Percentiles rank a stretch among this genome's conserved stretches.
These are phyloP conservation scores for Tarsius wallacei DNA, from an alignment of 2,797 vertebrate species.

Conservation along the genomic window DNA sequence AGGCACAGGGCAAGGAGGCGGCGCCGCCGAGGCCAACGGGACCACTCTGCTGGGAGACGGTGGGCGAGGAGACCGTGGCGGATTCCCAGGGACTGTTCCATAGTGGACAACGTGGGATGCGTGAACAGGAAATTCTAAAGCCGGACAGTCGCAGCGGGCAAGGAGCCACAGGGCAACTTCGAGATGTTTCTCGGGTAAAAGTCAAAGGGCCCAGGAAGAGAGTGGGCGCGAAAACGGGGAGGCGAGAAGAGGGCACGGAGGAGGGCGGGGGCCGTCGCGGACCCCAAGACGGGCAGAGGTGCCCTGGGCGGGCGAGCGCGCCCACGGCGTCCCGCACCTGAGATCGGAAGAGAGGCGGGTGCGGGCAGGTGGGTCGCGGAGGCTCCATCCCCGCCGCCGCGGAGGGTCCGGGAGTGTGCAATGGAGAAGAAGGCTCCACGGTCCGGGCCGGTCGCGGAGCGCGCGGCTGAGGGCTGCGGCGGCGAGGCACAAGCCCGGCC, in stretches of 20 bases:
- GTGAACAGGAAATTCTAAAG: not conserved
- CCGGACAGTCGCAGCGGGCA: not conserved
- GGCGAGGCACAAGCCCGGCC: not conserved
- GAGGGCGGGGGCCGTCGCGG: not conserved
- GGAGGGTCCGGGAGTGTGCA: too few species aligned
- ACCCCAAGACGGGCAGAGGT: not conserved
- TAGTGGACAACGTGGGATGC: not conserved
- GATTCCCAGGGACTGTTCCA: not conserved
- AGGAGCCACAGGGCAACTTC: not conserved
- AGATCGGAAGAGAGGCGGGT: not conserved
- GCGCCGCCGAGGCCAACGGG: accelerated
- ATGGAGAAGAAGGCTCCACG: not conserved
- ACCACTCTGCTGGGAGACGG: not conserved
- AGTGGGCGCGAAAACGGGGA: not conserved
- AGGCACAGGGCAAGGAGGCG: not conserved
- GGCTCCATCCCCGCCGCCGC: not conserved
- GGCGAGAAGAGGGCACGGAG: not conserved
- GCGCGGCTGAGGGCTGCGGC: not conserved
- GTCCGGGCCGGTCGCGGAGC: accelerated
- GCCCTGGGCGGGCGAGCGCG: not conserved
- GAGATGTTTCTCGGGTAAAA: not conserved
- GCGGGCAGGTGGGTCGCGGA: not conserved
- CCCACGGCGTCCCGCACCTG: too few species aligned
- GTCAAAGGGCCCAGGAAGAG: not conserved
- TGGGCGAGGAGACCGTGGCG: not conserved